phyloP scores from a whole-genome alignment of 2,113 vertebrate genomes.

The Scolopax mira region DNA sequence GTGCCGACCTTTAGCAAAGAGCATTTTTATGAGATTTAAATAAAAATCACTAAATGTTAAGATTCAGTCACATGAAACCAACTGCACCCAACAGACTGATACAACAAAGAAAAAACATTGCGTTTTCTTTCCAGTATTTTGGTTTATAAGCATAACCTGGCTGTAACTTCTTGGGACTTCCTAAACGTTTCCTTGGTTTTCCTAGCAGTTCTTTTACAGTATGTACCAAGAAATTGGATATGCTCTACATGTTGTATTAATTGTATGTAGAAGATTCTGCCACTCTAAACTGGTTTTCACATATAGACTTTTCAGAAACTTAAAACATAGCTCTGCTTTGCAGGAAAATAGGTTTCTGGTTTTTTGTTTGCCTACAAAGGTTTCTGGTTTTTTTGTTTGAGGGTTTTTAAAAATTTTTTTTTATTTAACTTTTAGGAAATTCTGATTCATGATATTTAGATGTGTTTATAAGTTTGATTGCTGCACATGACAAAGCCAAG shows the following conservation, averaged over 20 bases:
- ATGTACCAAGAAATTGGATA: slow-evolving; percentile 44
- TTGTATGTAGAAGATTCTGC: neutral
- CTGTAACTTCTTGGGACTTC: slow-evolving; percentile 40
- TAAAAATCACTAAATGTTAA: neutral
- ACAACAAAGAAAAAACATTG: neutral
- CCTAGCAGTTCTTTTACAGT: slow-evolving; percentile 17
- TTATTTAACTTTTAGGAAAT: slow-evolving; percentile 12
- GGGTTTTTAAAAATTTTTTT: neutral
- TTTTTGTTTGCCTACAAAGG: neutral
- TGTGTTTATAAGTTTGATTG: neutral
- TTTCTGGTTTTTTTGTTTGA: neutral
- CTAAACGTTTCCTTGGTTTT: slow-evolving; percentile 26
- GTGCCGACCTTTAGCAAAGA: neutral
- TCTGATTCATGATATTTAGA: neutral
- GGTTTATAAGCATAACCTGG: slow-evolving; percentile 36
- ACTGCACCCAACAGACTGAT: slow-evolving; percentile 10
- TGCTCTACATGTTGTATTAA: slow-evolving; percentile 21
- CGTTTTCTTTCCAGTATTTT: neutral
- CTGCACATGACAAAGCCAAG: neutral
- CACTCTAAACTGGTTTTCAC: slow-evolving; percentile 14
- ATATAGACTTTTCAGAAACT: neutral
- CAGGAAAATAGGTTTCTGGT: neutral
- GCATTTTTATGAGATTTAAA: slow-evolving; percentile 24
- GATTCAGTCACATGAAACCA: slow-evolving; percentile 3
- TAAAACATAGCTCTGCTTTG: neutral